Conservation (phyloP, 2,888 invertebrate genomes). For the Drosophila algonquin region DNA sequence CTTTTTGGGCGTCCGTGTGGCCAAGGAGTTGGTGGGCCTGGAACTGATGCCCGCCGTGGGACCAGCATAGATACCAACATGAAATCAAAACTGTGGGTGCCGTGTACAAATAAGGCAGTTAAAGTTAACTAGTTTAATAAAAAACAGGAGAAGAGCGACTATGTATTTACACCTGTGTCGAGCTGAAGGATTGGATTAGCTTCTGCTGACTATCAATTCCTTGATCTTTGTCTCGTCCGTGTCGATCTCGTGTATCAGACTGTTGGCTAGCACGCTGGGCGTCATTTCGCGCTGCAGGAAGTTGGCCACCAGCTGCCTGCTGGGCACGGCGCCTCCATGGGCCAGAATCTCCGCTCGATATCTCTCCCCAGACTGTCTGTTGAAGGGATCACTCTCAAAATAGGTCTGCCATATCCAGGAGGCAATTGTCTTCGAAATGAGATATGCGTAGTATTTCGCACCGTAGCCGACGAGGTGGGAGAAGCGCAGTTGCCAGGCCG, state of each 20-base stretch:
- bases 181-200: constrained; percentile 36
- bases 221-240: constrained; percentile 85
- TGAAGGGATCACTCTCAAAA: constrained; percentile 91
- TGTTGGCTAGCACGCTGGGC: constrained; percentile 90
- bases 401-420: constrained; percentile 96
- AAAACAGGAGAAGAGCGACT: constrained; percentile 20
- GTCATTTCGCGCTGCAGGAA: constrained; percentile 91
- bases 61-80: constrained; percentile 44
- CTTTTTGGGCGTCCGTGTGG: constrained; percentile 90
- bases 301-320: constrained; percentile 90
- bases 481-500: constrained; percentile 98
- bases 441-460: constrained; percentile 98
- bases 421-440: constrained; percentile 96
- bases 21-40: constrained; percentile 90
- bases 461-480: constrained; percentile 99
- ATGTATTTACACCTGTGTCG: constrained; percentile 44
- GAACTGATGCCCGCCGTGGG: constrained; percentile 88
- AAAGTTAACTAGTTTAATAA: constrained; percentile 63
- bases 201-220: constrained; percentile 68
- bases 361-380: constrained; percentile 90
- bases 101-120: constrained; percentile 44
- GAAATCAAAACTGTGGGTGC: constrained; percentile 34
- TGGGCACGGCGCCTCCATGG: constrained; percentile 94
- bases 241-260: constrained; percentile 91
- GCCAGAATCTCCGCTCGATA: constrained; percentile 91